Evolutionary conservation across 2,888 invertebrate species (phyloP), one percentile per base, ranked within the genome.

Genomic region (Epiperipatus broadwayi): DNA sequence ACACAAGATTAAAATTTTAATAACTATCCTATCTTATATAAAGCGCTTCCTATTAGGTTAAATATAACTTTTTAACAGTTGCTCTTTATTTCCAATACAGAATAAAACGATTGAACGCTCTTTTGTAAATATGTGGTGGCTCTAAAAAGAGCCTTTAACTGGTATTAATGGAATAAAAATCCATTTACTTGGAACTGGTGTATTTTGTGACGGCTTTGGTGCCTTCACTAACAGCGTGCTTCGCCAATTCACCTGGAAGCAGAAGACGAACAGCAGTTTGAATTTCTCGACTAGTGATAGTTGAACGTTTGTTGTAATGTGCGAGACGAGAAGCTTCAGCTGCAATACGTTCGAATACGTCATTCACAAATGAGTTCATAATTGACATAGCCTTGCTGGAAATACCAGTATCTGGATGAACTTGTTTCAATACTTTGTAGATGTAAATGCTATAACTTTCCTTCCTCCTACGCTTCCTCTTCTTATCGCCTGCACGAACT

Each of bases 361-460:
- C 77, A 47, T 71, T 73, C 1, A 78, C 72, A 44, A 78, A 78
- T 49, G 70, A 71, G 56, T 76, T 74, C 73, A 78, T 74, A 46
- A 77, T 74, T 47, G 65, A 55, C 71, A 75, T 76, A 0, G 74
- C 71, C 48, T 74, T 73, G 19, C 66, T 67, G 1, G 75, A 72
- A 37, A 78, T 70, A 0, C 73, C 72, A 29, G 72, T 63, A 53
- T 73, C 71, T 0, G 70, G 67, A 46, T 71, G 68, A 1, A 73
- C 65, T 47, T 66, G 66, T 48, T 67, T 66, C 41, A 75, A 49
- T 3, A 75, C 55, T 46, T 72, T 74, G 59, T 69, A 73, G 10
- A 75, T 60, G 53, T 64, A 65, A 42, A 61, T 58, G 2, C 57
- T 53, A 44, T 57, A 75, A 28, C 64, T 65, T 31, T 67, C 61